Evolutionary conservation across 1,140 invertebrate species (phyloP), one percentile per base, ranked within the genome.

Genomic region (Drosophila busckii): DNA sequence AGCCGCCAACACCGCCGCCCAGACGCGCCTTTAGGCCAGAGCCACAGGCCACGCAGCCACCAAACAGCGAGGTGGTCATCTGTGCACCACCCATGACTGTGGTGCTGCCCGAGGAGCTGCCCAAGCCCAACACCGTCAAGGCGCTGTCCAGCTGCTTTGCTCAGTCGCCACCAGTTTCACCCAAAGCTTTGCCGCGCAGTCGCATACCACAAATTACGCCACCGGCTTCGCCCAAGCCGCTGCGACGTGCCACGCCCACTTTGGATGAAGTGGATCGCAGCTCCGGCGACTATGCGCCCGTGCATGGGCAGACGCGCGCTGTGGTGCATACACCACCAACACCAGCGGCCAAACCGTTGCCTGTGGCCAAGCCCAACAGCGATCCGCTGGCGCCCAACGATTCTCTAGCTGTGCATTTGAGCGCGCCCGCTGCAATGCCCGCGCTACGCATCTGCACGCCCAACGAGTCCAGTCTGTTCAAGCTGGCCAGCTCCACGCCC

Each of bases 111-210:
- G 73, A 86, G 9, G 84, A 86, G 50, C 49, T 86, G 44, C 84
- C 84, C 17, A 86, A 86, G 25, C 73, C 84, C 0, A 86, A 86
- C 26, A 86, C 84, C 3, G 84, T 86, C 2, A 86, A 86, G 40
- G 49, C 70, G 2, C 35, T 86, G 32, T 84, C 84, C 23, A 84
- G 66, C n/a, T 86, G 84, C 59, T 86, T 86, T 40, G 56, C 42
- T 26, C 46, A 17, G 17, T 26, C 12, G 35, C 7, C 8, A 1
- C 25, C 44, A 12, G 55, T 56, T 3, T 44, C 49, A 16, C 84
- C 78, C n/a, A 86, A 75, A 35, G 40, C 84, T 8, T 15, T 86
- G 25, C 59, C 66, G 20, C 61, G 84, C 26, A 76, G 70, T 40
- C 84, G 78, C 50, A 85, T 85, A 80, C 76, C 83, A 13, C 82